phyloP scores from a whole-genome alignment of 2,888 invertebrate species.

The Pseudococcus jackbeardsleyi region DNA sequence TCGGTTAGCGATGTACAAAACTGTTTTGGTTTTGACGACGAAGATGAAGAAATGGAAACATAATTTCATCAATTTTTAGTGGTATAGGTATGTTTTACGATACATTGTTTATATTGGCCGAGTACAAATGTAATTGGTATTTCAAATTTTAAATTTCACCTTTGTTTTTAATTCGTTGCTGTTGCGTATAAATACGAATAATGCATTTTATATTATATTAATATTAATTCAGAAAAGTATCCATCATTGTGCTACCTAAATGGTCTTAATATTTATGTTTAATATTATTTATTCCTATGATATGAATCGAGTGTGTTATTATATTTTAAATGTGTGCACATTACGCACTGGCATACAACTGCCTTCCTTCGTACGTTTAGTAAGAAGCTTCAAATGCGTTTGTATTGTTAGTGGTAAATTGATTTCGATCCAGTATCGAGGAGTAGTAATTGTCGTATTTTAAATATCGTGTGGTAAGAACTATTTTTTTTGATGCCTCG shows the following conservation, averaged over 20 bases:
- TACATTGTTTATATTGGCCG: neutral
- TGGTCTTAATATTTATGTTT: no score
- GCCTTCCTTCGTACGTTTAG: no score
- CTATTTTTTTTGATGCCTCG: no score
- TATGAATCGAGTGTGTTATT: neutral
- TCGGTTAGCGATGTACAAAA: slow-evolving; percentile 78
- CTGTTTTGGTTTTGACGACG: slow-evolving; percentile 87
- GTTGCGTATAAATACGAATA: neutral
- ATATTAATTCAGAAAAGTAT: neutral
- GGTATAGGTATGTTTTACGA: neutral
- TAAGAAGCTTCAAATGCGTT: no score
- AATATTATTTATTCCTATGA: neutral
- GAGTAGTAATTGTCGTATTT: no score
- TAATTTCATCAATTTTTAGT: neutral
- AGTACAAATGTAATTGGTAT: neutral
- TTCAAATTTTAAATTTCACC: neutral
- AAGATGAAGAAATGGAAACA: slow-evolving; percentile 67
- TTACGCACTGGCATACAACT: no score
- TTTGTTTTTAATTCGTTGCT: neutral
- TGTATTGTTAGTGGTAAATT: no score
- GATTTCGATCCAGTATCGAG: no score
- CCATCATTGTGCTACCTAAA: neutral
- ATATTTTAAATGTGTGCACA: neutral
- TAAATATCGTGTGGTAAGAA: no score
- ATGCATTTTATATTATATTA: neutral